Conservation (phyloP, 2,113 vertebrate genomes). For the Tyto alba region DNA sequence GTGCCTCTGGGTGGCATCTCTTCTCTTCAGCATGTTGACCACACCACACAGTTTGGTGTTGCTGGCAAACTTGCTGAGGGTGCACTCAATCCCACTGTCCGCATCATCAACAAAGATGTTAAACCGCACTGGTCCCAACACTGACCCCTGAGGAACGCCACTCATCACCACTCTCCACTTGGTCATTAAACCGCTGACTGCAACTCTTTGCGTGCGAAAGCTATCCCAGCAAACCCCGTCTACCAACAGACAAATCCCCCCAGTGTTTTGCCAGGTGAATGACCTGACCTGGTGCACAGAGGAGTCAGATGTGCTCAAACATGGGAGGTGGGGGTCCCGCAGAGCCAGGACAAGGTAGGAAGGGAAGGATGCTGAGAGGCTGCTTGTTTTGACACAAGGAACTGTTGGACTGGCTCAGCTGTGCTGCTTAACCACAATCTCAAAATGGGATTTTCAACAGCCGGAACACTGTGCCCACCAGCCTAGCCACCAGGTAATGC, state of each 20-base stretch:
- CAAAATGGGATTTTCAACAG: neutral
- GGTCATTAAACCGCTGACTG: too few relatives aligned
- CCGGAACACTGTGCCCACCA: neutral
- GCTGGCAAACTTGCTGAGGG: too few relatives aligned
- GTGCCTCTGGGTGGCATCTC: too few relatives aligned
- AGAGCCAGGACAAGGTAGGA: neutral
- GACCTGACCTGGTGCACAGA: neutral
- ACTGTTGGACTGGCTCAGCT: neutral
- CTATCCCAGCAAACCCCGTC: neutral
- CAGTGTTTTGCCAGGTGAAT: neutral
- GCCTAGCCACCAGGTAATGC: neutral
- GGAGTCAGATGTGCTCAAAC: neutral
- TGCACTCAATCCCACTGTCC: too few relatives aligned
- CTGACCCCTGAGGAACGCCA: too few relatives aligned
- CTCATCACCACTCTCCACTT: too few relatives aligned
- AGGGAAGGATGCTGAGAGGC: neutral
- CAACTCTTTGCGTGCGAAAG: neutral
- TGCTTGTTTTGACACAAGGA: neutral
- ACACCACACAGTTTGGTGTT: too few relatives aligned
- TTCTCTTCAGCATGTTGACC: too few relatives aligned
- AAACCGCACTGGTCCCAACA: too few relatives aligned
- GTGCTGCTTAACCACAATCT: neutral
- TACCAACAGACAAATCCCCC: neutral
- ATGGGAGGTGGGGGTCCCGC: neutral
- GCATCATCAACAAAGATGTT: too few relatives aligned